Base-by-base conservation (phyloP, 2,113 vertebrate species). In the Sceloporus tristichus region DNA sequence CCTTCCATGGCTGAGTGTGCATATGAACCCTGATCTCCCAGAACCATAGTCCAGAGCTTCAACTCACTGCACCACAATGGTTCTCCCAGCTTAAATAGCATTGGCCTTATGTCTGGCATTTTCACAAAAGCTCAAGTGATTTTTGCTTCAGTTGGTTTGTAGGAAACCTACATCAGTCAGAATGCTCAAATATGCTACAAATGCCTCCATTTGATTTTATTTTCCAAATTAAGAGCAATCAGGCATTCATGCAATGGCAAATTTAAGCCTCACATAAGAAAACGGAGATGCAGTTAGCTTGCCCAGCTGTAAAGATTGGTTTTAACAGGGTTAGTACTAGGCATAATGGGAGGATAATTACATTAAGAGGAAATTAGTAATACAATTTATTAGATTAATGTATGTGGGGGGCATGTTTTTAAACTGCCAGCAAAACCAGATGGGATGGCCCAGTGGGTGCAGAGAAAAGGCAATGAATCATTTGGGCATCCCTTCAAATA, bases 241-340 rank as follows among this genome's bases (percentile, higher is more conserved):
- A 78, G n/a, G 14, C 42, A 86, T 86, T 86, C 59, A 56, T 53
- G 40, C 29, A 82, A 82, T 27, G n/a, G 14, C 65, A 66, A 66
- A 68, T 79, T 78, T 53, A 86, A 68, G 42, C 65, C 29, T 34
- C 75, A 53, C 29, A n/a, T 34, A 34, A 53, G 38, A 59, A 25
- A n/a, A 71, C 7, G 56, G 65, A 40, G 34, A 62, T 76, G 16
- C 71, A 38, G 25, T 42, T 75, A 53, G 71, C 16, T 79, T 13
- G 21, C 13, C 77, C 66, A 66, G 79, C 48, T 27, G 65, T 71
- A 56, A 79, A 56, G 23, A 6, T 70, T 21, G 77, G 65, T 38
- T 79, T 38, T 53, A 71, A 70, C 79, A 73, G 76, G 10, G 29
- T 86, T 86, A 86, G 29, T 68, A 77, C 48, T 23, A 87, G 4